Evolutionary conservation across 1,140 invertebrate species (phyloP).

Genomic region (Drosophila micromelanica): DNA sequence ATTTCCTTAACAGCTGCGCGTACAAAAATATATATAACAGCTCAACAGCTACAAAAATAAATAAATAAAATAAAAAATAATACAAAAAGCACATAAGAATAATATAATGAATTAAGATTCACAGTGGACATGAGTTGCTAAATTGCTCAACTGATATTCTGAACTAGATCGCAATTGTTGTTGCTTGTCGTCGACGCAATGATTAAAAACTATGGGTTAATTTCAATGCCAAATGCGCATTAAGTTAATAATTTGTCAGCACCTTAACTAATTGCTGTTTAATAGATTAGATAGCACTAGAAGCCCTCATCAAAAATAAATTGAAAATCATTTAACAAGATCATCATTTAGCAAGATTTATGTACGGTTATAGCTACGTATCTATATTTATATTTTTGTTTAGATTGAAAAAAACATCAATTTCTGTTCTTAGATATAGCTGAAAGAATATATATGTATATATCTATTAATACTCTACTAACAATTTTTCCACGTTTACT

Average conservation of each 20-base stretch:
- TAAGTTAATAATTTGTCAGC: conserved; percentile 37
- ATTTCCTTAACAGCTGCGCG: conserved; percentile 83
- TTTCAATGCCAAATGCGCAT: conserved; percentile 37
- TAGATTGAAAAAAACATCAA: too few species aligned
- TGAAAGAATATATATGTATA: too few species aligned
- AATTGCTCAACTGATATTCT: conserved; percentile 45
- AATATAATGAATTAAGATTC: conserved; percentile 70
- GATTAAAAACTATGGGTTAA: conserved; percentile 39
- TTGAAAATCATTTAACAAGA: neutral
- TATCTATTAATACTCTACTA: too few species aligned
- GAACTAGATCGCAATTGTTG: conserved; percentile 16
- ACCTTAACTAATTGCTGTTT: conserved; percentile 26
- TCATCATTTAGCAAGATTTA: too few species aligned
- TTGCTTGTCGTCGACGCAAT: conserved; percentile 16
- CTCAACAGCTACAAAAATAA: conserved; percentile 39
- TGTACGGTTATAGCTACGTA: neutral
- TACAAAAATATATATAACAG: conserved; percentile 50
- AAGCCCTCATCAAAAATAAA: neutral
- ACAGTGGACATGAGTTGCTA: conserved; percentile 72
- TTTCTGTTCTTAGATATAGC: too few species aligned
- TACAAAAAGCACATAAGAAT: conserved; percentile 40
- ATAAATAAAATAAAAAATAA: conserved; percentile 41
- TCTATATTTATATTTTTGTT: too few species aligned
- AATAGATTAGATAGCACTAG: conserved; percentile 7
- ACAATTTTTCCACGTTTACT: too few species aligned